phyloP scores from a whole-genome alignment of 2,888 invertebrate genomes.

The Operophtera brumata region DNA sequence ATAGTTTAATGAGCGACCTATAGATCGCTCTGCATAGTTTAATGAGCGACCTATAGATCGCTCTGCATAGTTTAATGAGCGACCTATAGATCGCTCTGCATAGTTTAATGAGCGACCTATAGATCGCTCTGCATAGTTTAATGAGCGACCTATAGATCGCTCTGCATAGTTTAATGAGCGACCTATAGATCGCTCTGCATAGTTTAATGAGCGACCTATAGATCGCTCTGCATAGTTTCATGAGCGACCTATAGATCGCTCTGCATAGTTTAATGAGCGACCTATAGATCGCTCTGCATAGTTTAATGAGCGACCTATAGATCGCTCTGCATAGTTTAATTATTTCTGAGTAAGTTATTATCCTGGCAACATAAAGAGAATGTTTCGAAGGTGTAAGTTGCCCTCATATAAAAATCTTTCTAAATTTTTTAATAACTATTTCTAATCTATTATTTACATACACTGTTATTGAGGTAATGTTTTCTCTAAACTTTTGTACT shows the following conservation, averaged over 20 bases:
- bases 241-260: background rate
- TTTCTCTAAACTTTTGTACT: constrained; percentile 38
- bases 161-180: background rate
- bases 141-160: background rate
- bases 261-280: background rate
- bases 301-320: background rate
- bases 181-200: background rate
- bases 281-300: background rate
- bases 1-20: constrained; percentile 1
- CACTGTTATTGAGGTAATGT: constrained; percentile 73
- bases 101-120: constrained; percentile 1
- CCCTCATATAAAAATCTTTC: constrained; percentile 60
- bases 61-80: background rate
- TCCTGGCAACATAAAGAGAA: background rate
- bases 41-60: background rate
- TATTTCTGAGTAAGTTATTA: background rate
- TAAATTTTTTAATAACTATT: constrained; percentile 55
- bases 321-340: background rate
- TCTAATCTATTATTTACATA: constrained; percentile 63
- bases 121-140: background rate
- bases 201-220: background rate
- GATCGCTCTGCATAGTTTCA: background rate
- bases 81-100: background rate
- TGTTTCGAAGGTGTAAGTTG: constrained; percentile 51
- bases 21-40: background rate